phyloP scores from a whole-genome alignment of 2,797 vertebrate species.

The Valencia hispanica region DNA sequence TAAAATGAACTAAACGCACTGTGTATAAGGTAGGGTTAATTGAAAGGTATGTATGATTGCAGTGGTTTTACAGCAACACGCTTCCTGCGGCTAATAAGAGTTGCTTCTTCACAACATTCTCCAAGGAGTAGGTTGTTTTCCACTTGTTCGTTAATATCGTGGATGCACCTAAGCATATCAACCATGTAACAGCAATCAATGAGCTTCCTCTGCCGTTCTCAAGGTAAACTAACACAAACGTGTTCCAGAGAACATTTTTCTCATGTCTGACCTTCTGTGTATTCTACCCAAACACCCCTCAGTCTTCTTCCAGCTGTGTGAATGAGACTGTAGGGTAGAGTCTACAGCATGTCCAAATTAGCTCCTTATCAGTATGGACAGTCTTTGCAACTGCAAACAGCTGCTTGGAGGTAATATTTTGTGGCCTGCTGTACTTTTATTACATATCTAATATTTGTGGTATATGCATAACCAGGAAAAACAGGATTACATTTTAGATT shows the following conservation, averaged over 20 bases:
- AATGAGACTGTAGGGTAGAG: background rate
- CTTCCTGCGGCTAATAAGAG: background rate
- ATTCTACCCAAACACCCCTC: background rate
- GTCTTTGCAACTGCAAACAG: background rate
- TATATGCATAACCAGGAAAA: background rate
- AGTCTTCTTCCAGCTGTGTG: background rate
- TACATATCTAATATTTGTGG: background rate
- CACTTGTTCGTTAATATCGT: background rate
- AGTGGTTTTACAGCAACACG: background rate
- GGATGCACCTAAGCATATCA: background rate
- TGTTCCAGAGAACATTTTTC: background rate
- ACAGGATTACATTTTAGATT: background rate
- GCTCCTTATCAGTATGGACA: background rate
- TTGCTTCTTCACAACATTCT: background rate
- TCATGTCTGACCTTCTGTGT: background rate
- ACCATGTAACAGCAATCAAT: background rate
- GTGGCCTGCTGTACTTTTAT: background rate
- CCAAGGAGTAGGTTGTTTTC: background rate
- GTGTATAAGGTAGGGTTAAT: too few relatives aligned
- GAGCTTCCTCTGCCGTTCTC: background rate
- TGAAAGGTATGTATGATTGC: too few relatives aligned
- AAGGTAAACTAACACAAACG: slow-evolving; percentile 1
- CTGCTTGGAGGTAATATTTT: background rate
- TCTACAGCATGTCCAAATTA: background rate
- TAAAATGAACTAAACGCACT: too few relatives aligned